Conservation (phyloP, 1,140 invertebrate species). For the Helicoverpa armigera region DNA sequence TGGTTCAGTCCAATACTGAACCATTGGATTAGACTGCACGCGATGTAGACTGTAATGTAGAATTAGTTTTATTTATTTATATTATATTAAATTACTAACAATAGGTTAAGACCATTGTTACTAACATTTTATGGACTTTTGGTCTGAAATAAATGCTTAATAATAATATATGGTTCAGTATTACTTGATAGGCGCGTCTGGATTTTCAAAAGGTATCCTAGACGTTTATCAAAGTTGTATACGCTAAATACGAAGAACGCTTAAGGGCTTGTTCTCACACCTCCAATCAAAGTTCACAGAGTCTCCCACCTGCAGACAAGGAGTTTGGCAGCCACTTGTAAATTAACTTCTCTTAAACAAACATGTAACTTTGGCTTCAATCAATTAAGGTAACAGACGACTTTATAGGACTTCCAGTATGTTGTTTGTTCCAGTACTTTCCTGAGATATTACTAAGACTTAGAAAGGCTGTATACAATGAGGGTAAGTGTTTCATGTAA, state of each 20-base stretch:
- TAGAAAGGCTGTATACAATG: background rate
- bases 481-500: too few relatives aligned
- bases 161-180: too few relatives aligned
- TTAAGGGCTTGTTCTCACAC: background rate
- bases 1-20: too few relatives aligned
- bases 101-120: too few relatives aligned
- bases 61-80: too few relatives aligned
- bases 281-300: background rate
- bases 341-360: conserved; percentile 1
- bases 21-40: too few relatives aligned
- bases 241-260: background rate
- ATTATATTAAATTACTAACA: too few relatives aligned
- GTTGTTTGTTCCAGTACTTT: background rate
- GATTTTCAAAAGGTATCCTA: too few relatives aligned
- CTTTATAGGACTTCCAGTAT: background rate
- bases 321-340: background rate
- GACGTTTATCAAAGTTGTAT: background rate
- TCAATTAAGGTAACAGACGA: conserved; percentile 1
- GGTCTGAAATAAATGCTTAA: background rate
- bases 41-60: too few relatives aligned
- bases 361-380: background rate
- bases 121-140: too few relatives aligned
- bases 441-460: background rate
- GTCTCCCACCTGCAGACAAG: background rate
- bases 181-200: too few relatives aligned